Base-by-base conservation (phyloP, 2,113 vertebrate species). In the Lasiurus cinereus region DNA sequence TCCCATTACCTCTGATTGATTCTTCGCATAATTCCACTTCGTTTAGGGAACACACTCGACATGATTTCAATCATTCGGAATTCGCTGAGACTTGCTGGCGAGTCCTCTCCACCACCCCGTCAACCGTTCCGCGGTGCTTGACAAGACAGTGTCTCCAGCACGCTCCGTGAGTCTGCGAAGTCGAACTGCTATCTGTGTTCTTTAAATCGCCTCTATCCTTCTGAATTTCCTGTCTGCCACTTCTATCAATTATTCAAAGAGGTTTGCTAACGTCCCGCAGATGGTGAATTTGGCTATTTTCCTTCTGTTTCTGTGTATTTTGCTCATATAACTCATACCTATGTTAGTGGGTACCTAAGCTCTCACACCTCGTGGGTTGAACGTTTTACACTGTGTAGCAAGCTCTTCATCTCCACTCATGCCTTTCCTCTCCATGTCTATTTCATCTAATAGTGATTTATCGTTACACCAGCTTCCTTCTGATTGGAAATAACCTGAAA, bases 401-500 rank as follows among this genome's bases (percentile, higher is more conserved):
- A 85, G 43, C 13, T 54, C 59, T 70, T 77, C 70, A 36, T 70
- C 64, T 78, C n/a, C 52, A 21, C 22, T 33, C 79, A 48, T 27
- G 10, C 19, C n/a, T 85, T 93, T 77, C 70, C 43, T 67, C 31
- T 83, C 33, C 39, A 50, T 14, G 27, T 64, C 62, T 93, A n/a
- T 77, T 56, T 84, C 77, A 33, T 46, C 82, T 94, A 43, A 66
- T 56, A 92, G 29, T 73, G 72, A 54, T 72, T 46, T 10, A 46
- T 46, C 4, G 7, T 46, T 4, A 8, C 1, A 78, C 31, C 39
- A 93, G 59, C 74, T 80, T 93, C 54, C 36, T 64, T 90, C 77
- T 76, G 12, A 77, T 84, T 56, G 70, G 54, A 83, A 77, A 73
- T 8, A 90, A 27, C 8, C 85, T 92, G 39, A 88, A 95, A 88